Evolutionary conservation across 2,888 invertebrate species (phyloP).

Genomic region (Autographa gamma): DNA sequence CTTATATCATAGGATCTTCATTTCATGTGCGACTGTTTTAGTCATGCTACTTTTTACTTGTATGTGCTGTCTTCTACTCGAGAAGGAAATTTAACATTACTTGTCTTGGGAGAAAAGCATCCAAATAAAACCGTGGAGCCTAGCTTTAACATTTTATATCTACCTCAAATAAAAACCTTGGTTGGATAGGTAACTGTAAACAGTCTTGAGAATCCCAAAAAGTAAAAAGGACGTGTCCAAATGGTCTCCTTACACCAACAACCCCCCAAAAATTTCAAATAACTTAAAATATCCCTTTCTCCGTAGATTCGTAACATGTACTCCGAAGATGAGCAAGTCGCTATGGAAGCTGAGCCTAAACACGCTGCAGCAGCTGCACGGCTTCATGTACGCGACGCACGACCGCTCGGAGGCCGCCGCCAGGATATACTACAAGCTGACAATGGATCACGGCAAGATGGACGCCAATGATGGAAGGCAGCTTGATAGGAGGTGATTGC

Average conservation of each 20-base stretch:
- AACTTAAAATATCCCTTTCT: background rate
- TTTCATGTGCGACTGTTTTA: background rate
- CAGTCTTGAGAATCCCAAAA: too few species aligned
- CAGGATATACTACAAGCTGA: slow-evolving; percentile 82
- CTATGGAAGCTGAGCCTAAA: slow-evolving; percentile 83
- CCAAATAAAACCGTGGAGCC: too few species aligned
- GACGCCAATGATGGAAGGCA: slow-evolving; percentile 72
- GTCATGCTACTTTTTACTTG: too few species aligned
- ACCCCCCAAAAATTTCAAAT: background rate
- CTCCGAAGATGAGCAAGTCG: slow-evolving; percentile 92
- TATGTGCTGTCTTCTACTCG: too few species aligned
- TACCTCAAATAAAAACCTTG: too few species aligned
- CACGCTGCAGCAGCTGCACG: slow-evolving; percentile 81
- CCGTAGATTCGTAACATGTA: slow-evolving; percentile 91
- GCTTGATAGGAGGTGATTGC: slow-evolving; percentile 77
- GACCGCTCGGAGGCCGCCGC: slow-evolving; percentile 80
- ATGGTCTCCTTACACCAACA: too few species aligned
- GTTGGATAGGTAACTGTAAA: too few species aligned
- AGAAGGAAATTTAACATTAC: too few species aligned
- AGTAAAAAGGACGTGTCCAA: too few species aligned
- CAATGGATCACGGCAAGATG: slow-evolving; percentile 71
- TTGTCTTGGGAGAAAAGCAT: too few species aligned
- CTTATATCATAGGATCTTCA: background rate
- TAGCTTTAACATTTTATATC: too few species aligned
- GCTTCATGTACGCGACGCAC: slow-evolving; percentile 81